These are phyloP conservation scores for Silvanus unidentatus DNA, from an alignment of 2,888 invertebrate genomes.

Conservation along the genomic window DNA sequence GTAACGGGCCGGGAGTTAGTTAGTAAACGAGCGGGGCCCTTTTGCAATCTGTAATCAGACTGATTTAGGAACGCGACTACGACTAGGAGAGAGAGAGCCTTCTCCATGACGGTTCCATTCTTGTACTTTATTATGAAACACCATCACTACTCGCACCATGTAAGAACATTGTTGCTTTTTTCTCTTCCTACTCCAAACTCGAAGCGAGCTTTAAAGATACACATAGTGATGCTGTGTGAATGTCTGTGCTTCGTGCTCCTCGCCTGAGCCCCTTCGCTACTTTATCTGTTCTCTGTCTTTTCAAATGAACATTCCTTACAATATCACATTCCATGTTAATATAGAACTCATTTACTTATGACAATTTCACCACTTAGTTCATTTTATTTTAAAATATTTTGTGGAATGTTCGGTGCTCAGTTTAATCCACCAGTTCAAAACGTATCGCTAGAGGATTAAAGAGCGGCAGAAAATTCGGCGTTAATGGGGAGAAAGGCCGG, in stretches of 20 bases:
- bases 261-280: no score
- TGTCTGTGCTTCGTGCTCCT: neutral
- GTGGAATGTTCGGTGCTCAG: slow-evolving; percentile 17
- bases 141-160: slow-evolving; percentile 9
- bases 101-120: slow-evolving; percentile 7
- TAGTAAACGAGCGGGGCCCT: slow-evolving; percentile 28
- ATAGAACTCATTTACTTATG: slow-evolving; percentile 31
- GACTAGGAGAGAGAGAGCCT: slow-evolving; percentile 17
- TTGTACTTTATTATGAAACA: slow-evolving; percentile 11
- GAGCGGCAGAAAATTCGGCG: slow-evolving; percentile 23
- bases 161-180: neutral
- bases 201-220: neutral
- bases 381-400: slow-evolving; percentile 19
- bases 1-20: slow-evolving; percentile 39
- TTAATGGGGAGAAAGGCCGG: slow-evolving; percentile 25
- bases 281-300: no score
- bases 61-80: slow-evolving; percentile 38
- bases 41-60: slow-evolving; percentile 39
- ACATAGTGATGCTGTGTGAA: neutral
- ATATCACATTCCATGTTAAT: slow-evolving; percentile 30
- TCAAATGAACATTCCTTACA: slow-evolving; percentile 20
- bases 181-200: neutral
- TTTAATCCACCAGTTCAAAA: slow-evolving; percentile 18
- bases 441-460: slow-evolving; percentile 20
- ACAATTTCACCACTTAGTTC: slow-evolving; percentile 22